These are phyloP conservation scores for Raja brachyura DNA, from an alignment of 2,113 vertebrate genomes.

Conservation along the genomic window DNA sequence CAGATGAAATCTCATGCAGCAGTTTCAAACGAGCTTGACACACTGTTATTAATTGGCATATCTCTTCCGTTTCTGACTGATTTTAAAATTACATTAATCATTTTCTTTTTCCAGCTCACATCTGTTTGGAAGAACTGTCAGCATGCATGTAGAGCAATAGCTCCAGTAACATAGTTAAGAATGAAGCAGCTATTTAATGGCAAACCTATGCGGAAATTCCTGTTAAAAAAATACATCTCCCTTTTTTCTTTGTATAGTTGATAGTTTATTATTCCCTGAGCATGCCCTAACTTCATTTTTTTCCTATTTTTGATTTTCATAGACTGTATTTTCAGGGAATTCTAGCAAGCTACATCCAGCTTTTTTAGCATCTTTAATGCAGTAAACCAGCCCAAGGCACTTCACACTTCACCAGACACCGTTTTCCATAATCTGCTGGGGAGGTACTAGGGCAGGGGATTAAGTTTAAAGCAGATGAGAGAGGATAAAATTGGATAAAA, in stretches of 20 bases:
- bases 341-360: not conserved
- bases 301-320: not conserved
- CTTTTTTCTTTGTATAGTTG: too few species aligned
- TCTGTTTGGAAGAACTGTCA: not conserved
- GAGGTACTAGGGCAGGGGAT: not conserved
- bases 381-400: too few species aligned
- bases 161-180: not conserved
- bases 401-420: not conserved
- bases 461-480: not conserved
- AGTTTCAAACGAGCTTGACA: conserved; percentile 49
- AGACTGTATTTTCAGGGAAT: not conserved
- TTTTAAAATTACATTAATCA: conserved; percentile 34
- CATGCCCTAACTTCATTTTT: not conserved
- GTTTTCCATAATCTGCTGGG: not conserved
- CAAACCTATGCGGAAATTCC: not conserved
- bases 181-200: not conserved
- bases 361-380: too few species aligned
- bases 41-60: conserved; percentile 41
- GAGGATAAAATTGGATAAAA: not conserved
- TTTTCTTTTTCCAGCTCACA: conserved; percentile 40
- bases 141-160: not conserved
- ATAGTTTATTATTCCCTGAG: not conserved
- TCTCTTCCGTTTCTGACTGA: conserved; percentile 36
- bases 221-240: not conserved
- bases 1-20: conserved; percentile 42